These are phyloP conservation scores for Diadumene lineata DNA, from an alignment of 92 coral and sea anemone species.

Conservation along the genomic window DNA sequence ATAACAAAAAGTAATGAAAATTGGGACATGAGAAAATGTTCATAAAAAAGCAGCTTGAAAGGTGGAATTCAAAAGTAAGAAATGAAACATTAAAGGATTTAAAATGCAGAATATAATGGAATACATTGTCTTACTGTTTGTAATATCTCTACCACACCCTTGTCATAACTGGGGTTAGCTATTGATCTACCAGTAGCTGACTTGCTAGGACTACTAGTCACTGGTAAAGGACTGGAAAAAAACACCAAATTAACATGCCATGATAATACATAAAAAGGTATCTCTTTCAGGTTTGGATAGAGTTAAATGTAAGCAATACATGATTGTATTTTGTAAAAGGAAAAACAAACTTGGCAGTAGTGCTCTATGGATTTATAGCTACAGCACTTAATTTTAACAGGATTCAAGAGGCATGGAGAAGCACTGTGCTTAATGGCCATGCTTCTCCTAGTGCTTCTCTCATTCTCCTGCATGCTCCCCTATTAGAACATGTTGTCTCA, in stretches of 20 bases:
- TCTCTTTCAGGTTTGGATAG: background rate
- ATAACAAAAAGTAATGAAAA: too few relatives aligned
- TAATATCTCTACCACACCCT: conserved; percentile 30
- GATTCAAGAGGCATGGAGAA: too few relatives aligned
- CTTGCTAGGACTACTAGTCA: background rate
- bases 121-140: background rate
- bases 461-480: background rate
- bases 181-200: conserved; percentile 25
- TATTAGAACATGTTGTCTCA: background rate
- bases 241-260: background rate
- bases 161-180: conserved; percentile 56
- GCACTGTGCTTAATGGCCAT: too few relatives aligned
- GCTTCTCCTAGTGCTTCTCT: background rate
- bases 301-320: background rate
- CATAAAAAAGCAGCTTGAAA: too few relatives aligned
- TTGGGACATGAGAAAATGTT: too few relatives aligned
- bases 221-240: conserved; percentile 7
- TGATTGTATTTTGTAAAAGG: too few relatives aligned
- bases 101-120: too few relatives aligned
- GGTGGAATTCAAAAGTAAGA: too few relatives aligned
- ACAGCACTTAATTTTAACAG: too few relatives aligned
- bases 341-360: too few relatives aligned
- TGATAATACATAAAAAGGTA: background rate
- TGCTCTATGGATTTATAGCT: too few relatives aligned
- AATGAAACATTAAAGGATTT: too few relatives aligned